Evolutionary conservation across 1,140 invertebrate species (phyloP).

Genomic region (Orchestia grillus): DNA sequence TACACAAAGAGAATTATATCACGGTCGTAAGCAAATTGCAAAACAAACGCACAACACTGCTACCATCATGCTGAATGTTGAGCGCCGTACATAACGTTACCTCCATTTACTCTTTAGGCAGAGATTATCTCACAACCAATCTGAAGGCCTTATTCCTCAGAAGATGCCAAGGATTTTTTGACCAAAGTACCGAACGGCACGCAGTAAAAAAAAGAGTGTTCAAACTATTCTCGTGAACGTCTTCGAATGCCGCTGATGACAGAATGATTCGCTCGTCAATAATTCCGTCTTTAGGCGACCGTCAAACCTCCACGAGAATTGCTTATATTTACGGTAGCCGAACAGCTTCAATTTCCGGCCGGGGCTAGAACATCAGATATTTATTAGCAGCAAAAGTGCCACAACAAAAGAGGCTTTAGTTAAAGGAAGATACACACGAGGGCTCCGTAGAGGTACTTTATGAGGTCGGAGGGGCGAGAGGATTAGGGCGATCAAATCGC

Average conservation of each 20-base stretch:
- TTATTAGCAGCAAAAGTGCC: neutral
- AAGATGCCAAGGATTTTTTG: neutral
- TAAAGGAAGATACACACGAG: neutral
- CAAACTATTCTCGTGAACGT: neutral
- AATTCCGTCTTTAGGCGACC: neutral
- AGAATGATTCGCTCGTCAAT: slow-evolving; percentile 5
- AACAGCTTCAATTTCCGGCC: neutral
- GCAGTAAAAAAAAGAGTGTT: neutral
- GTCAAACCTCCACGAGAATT: neutral
- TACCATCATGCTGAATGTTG: neutral
- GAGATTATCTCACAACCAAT: neutral
- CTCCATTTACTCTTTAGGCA: neutral
- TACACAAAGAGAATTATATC: neutral
- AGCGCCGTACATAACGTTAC: neutral
- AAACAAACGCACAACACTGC: neutral
- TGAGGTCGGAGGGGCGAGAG: neutral
- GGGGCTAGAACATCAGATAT: neutral
- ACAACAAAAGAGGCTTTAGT: neutral
- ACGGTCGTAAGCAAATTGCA: too few species aligned
- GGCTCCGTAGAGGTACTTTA: neutral
- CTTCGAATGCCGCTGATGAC: slow-evolving; percentile 3
- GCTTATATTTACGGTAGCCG: neutral
- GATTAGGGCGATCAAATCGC: neutral
- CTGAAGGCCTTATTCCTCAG: neutral
- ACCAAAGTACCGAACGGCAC: neutral